Percentiles rank a stretch among this genome's conserved stretches.
Conservation (phyloP, 2,888 invertebrate species). For the Bruchidius siliquastri region DNA sequence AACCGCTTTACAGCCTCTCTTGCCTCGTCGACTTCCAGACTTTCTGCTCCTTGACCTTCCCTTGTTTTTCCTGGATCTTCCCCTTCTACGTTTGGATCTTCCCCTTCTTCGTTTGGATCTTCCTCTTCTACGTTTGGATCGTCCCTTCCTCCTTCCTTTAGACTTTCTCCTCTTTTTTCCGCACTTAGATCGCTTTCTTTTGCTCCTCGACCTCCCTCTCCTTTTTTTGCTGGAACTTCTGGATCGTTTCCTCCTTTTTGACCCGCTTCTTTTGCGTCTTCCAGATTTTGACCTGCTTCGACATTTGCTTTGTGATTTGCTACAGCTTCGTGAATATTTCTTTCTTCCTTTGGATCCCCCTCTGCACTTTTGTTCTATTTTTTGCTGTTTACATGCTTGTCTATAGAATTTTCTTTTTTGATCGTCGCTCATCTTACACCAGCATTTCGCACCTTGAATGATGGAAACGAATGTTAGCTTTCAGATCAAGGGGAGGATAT, state of each 20-base stretch:
- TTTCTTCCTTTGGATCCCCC: not conserved
- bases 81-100: not conserved
- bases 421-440: conserved; percentile 29
- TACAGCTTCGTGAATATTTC: not conserved
- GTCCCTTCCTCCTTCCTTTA: not conserved
- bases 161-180: not conserved
- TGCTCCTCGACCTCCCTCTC: not conserved
- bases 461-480: too few species aligned
- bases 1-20: not conserved
- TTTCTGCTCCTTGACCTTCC: not conserved
- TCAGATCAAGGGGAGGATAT: too few species aligned
- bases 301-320: not conserved
- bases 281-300: not conserved
- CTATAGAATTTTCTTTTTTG: conserved; percentile 12
- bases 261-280: not conserved
- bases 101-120: not conserved
- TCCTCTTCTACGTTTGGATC: not conserved
- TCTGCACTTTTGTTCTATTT: not conserved
- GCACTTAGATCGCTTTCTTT: not conserved
- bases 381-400: conserved; percentile 9
- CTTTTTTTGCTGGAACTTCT: not conserved
- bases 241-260: not conserved
- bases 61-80: not conserved
- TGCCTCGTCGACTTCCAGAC: not conserved
- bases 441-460: conserved; percentile 29